Conservation (phyloP, 1,140 invertebrate species). For the Adoxophyes honmai region DNA sequence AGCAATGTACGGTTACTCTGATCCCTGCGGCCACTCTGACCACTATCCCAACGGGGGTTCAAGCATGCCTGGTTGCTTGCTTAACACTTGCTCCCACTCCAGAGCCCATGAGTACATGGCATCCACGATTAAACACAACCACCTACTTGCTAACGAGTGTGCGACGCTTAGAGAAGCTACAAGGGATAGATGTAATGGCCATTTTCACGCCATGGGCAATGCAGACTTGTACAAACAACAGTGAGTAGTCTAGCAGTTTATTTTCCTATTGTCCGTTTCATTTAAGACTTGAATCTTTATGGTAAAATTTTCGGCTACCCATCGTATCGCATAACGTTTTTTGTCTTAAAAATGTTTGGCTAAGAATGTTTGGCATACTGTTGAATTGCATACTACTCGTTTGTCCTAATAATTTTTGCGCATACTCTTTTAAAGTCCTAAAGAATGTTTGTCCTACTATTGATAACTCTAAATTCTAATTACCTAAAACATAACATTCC, state of each 20-base stretch:
- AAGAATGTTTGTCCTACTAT: no score
- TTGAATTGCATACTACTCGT: no score
- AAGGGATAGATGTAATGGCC: slow-evolving; percentile 21
- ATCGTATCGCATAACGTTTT: no score
- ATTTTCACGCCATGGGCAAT: slow-evolving; percentile 32
- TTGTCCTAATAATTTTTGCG: no score
- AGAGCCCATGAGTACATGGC: slow-evolving; percentile 74
- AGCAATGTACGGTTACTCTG: slow-evolving; percentile 46
- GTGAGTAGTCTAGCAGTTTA: slow-evolving; percentile 19
- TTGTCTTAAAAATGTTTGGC: no score
- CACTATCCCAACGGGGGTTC: slow-evolving; percentile 56
- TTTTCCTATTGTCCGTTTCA: no score
- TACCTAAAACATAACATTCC: no score
- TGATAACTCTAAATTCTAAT: no score
- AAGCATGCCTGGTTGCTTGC: slow-evolving; percentile 18
- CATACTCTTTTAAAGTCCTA: no score
- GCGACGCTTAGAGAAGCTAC: slow-evolving; percentile 18
- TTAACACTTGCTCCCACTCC: slow-evolving; percentile 52
- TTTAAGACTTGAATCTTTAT: no score
- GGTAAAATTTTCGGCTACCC: no score
- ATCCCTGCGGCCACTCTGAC: slow-evolving; percentile 66
- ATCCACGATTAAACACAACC: slow-evolving; percentile 54
- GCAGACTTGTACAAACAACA: slow-evolving; percentile 24
- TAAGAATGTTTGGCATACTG: no score
- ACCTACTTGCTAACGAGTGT: slow-evolving; percentile 27